Evolutionary conservation across 2,888 invertebrate genomes (phyloP).

Genomic region (Nomada flava): DNA sequence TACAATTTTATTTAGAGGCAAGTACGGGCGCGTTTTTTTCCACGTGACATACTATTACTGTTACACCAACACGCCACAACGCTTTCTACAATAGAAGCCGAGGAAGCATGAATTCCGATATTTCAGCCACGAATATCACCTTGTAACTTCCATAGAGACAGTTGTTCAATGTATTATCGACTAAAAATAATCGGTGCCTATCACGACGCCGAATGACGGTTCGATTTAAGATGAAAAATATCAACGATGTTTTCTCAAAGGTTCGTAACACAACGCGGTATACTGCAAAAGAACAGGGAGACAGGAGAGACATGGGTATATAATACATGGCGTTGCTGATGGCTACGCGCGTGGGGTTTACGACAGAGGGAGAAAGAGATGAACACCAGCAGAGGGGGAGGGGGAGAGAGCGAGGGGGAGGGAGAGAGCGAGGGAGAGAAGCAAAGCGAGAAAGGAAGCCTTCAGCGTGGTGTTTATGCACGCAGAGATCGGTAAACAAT

Average conservation of each 20-base stretch:
- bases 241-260: slow-evolving; percentile 80
- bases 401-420: neutral
- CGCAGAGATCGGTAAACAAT: slow-evolving; percentile 75
- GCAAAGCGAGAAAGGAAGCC: slow-evolving; percentile 61
- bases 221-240: slow-evolving; percentile 74
- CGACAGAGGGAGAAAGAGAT: slow-evolving; percentile 46
- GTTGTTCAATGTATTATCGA: slow-evolving; percentile 54
- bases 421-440: slow-evolving; percentile 24
- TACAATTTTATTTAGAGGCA: slow-evolving; percentile 8
- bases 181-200: slow-evolving; percentile 63
- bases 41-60: slow-evolving; percentile 64
- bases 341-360: slow-evolving; percentile 69
- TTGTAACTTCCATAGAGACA: slow-evolving; percentile 30
- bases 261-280: slow-evolving; percentile 75
- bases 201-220: slow-evolving; percentile 46
- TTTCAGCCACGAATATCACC: slow-evolving; percentile 33
- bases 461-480: slow-evolving; percentile 72
- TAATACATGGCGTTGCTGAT: slow-evolving; percentile 75
- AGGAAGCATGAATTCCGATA: slow-evolving; percentile 27
- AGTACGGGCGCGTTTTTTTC: slow-evolving; percentile 36
- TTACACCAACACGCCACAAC: slow-evolving; percentile 35
- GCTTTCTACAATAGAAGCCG: slow-evolving; percentile 19
- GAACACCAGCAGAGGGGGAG: neutral
- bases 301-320: slow-evolving; percentile 71
- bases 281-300: slow-evolving; percentile 69